Evolutionary conservation across 1,140 invertebrate genomes (phyloP).

Genomic region (Drosophila sproati): DNA sequence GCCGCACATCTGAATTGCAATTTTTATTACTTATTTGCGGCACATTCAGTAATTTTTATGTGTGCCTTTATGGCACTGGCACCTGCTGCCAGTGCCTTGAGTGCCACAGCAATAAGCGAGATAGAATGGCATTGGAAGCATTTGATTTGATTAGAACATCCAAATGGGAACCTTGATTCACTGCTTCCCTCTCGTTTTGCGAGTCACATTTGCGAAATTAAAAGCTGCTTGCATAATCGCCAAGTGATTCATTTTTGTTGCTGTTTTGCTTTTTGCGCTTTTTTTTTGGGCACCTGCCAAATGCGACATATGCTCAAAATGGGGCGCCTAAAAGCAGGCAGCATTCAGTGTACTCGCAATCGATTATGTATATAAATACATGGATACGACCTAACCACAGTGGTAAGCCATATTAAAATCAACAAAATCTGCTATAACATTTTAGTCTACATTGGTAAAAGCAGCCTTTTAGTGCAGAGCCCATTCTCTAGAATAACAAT

Average conservation of each 20-base stretch:
- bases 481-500: too few relatives aligned
- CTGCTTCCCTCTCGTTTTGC: slow-evolving; percentile 2
- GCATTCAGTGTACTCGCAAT: slow-evolving; percentile 7
- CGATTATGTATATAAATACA: background rate
- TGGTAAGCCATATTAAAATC: background rate
- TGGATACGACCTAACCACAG: slow-evolving; percentile 5
- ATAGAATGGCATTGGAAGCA: slow-evolving; percentile 4
- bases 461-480: background rate
- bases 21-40: slow-evolving; percentile 65
- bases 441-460: background rate
- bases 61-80: slow-evolving; percentile 47
- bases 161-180: slow-evolving; percentile 47
- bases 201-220: slow-evolving; percentile 75
- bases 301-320: slow-evolving; percentile 23
- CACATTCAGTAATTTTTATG: slow-evolving; percentile 60
- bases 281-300: slow-evolving; percentile 36
- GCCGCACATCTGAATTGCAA: slow-evolving; percentile 65
- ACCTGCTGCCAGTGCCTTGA: slow-evolving; percentile 42
- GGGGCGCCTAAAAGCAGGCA: slow-evolving; percentile 23
- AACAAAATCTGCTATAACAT: background rate
- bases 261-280: slow-evolving; percentile 1
- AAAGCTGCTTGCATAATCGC: slow-evolving; percentile 74
- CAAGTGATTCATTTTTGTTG: slow-evolving; percentile 46
- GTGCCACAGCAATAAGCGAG: background rate
- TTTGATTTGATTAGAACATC: slow-evolving; percentile 54